phyloP scores from a whole-genome alignment of 2,797 vertebrate species.

The Decapterus maruadsi region DNA sequence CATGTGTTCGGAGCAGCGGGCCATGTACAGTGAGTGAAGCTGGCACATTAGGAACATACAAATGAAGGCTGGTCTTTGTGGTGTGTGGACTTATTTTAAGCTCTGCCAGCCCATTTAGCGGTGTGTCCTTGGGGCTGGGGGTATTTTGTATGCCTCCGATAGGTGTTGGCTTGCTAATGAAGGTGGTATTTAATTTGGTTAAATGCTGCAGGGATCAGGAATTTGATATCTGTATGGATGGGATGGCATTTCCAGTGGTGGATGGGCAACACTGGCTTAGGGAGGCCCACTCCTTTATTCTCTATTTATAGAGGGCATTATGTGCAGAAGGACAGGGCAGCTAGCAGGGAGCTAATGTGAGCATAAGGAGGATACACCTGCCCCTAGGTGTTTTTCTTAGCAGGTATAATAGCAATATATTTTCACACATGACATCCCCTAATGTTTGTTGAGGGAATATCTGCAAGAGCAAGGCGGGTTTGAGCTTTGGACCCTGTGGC shows the following conservation, averaged over 20 bases:
- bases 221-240: slow-evolving; percentile 76
- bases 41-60: slow-evolving; percentile 84
- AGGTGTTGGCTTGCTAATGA: slow-evolving; percentile 79
- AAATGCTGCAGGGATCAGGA: slow-evolving; percentile 80
- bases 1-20: slow-evolving; percentile 77
- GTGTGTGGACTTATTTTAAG: slow-evolving; percentile 74
- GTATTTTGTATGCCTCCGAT: slow-evolving; percentile 72
- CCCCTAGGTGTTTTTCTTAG: slow-evolving; percentile 71
- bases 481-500: slow-evolving; percentile 65
- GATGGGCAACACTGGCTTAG: slow-evolving; percentile 59
- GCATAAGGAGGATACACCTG: slow-evolving; percentile 76
- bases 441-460: slow-evolving; percentile 72
- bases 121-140: slow-evolving; percentile 74
- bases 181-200: slow-evolving; percentile 83
- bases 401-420: slow-evolving; percentile 68
- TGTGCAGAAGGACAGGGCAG: slow-evolving; percentile 67
- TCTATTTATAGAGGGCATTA: slow-evolving; percentile 76
- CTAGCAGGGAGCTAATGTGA: slow-evolving; percentile 73
- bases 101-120: slow-evolving; percentile 74
- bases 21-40: slow-evolving; percentile 76
- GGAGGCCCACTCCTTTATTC: slow-evolving; percentile 57
- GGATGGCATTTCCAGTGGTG: slow-evolving; percentile 59
- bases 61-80: slow-evolving; percentile 81
- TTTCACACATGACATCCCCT: slow-evolving; percentile 63
- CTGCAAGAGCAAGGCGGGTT: slow-evolving; percentile 53